Conservation (phyloP, 53 echinoderm and acorn worm genomes). For the Pentamera pediparva region DNA sequence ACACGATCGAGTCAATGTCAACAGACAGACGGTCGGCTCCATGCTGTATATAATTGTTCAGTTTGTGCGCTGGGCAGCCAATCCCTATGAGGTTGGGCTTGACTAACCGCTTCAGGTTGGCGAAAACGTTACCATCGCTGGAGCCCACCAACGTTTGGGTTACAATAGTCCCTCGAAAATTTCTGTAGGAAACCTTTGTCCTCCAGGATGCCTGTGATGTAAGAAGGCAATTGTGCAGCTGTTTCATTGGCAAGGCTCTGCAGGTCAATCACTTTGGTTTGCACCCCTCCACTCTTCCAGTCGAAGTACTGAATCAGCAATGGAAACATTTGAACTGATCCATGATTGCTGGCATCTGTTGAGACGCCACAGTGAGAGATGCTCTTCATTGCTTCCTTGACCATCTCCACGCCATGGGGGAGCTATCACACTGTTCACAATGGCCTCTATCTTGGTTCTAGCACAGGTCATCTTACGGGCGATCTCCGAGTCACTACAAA, state of each 20-base stretch:
- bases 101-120: not conserved
- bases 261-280: conserved; percentile 12
- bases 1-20: not conserved
- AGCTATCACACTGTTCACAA: not conserved
- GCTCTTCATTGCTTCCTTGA: conserved; percentile 3
- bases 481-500: not conserved
- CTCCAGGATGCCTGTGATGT: conserved; percentile 13
- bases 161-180: conserved; percentile 3
- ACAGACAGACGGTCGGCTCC: not conserved
- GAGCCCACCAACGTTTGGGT: conserved; percentile 4
- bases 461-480: not conserved
- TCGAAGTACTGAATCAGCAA: not conserved
- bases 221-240: not conserved
- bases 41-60: conserved; percentile 9
- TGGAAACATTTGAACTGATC: conserved; percentile 2
- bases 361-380: not conserved
- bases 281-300: conserved; percentile 4
- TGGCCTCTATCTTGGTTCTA: not conserved
- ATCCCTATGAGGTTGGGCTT: not conserved
- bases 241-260: conserved; percentile 10
- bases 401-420: conserved; percentile 13
- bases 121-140: not conserved
- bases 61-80: conserved; percentile 1
- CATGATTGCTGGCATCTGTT: conserved; percentile 6
- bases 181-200: not conserved